Percentiles rank a stretch among this genome's conserved stretches.
phyloP scores from a whole-genome alignment of 1,140 invertebrate species.

The Listronotus oregonensis region DNA sequence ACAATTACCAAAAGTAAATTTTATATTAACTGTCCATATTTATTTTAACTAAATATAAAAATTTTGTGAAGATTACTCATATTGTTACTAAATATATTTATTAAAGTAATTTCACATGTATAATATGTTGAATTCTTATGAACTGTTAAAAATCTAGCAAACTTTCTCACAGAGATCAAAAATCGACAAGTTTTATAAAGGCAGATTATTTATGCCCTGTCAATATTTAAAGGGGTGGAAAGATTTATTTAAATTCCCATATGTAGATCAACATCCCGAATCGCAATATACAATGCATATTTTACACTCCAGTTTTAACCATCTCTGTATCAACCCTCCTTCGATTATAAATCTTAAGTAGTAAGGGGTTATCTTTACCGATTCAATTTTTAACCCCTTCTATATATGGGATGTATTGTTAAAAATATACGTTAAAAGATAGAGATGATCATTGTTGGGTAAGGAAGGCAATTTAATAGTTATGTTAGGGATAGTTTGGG shows the following conservation, averaged over 20 bases:
- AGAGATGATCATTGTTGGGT: not conserved
- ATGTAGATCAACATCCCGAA: conserved; percentile 9
- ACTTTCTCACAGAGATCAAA: conserved; percentile 11
- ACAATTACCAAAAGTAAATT: no score
- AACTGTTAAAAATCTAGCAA: not conserved
- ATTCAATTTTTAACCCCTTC: conserved; percentile 10
- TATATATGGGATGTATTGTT: conserved; percentile 7
- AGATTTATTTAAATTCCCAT: conserved; percentile 20
- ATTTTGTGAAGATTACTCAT: no score
- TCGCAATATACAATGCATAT: not conserved
- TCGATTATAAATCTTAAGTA: conserved; percentile 14
- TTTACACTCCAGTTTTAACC: conserved; percentile 11
- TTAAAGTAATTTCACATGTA: no score
- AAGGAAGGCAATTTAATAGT: not conserved
- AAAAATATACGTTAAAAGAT: not conserved
- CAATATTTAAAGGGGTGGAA: conserved; percentile 1
- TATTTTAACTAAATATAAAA: no score
- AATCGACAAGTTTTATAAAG: not conserved
- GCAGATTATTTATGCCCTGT: conserved; percentile 17
- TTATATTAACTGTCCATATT: no score
- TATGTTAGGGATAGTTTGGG: no score
- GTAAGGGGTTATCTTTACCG: conserved; percentile 7
- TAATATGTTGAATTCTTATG: no score
- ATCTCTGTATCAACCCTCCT: conserved; percentile 10
- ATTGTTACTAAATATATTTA: no score